Conservation (phyloP, 2,113 vertebrate species). For the Guaruba guarouba region DNA sequence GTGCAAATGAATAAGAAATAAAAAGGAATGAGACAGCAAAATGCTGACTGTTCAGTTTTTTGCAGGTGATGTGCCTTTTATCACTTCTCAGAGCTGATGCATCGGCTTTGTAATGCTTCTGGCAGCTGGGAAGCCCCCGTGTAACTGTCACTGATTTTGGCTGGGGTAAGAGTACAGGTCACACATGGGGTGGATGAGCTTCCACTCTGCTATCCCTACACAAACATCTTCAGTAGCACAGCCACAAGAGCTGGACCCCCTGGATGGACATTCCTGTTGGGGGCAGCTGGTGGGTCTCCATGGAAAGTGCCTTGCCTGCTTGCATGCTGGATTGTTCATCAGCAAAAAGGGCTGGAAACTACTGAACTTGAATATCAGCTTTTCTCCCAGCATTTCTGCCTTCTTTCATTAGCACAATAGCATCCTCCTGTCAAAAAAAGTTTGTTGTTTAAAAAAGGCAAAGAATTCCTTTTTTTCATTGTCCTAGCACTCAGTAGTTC, state of each 20-base stretch:
- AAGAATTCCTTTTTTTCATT: neutral
- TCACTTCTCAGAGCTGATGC: neutral
- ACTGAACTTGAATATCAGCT: neutral
- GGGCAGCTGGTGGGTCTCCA: neutral
- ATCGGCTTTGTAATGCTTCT: neutral
- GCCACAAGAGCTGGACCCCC: neutral
- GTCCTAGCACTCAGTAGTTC: neutral
- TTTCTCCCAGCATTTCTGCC: neutral
- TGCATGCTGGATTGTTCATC: neutral
- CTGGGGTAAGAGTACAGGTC: neutral
- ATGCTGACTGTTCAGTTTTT: neutral
- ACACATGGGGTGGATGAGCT: neutral
- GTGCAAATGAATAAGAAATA: neutral
- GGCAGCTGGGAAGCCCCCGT: neutral
- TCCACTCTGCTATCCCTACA: neutral
- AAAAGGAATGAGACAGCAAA: neutral
- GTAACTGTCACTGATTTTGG: neutral
- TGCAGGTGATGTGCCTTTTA: rapidly evolving
- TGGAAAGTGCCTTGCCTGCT: neutral
- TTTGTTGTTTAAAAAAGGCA: neutral
- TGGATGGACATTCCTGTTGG: neutral
- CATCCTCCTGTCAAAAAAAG: neutral
- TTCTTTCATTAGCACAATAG: neutral
- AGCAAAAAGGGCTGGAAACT: neutral
- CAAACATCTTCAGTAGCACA: neutral